Conservation (phyloP, 1,140 invertebrate genomes). For the Cherax destructor region DNA sequence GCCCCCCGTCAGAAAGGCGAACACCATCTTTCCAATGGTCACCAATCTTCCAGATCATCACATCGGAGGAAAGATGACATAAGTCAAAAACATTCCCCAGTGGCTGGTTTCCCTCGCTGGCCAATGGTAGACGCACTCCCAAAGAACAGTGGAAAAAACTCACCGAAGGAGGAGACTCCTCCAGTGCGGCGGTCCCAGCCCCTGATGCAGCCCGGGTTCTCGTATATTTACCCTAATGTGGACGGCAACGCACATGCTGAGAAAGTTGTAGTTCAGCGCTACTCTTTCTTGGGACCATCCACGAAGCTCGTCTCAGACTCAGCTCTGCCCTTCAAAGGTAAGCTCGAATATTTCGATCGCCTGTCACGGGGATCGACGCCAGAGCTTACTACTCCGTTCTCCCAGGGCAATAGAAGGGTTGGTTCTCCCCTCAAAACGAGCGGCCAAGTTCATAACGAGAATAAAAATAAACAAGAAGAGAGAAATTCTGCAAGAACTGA, state of each 20-base stretch:
- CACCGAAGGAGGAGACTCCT: neutral
- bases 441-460: neutral
- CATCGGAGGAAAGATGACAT: neutral
- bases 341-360: conserved; percentile 53
- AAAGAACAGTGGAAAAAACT: neutral
- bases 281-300: conserved; percentile 3
- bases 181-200: conserved; percentile 29
- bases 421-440: neutral
- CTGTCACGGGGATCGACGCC: conserved; percentile 47
- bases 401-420: neutral
- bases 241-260: conserved; percentile 12
- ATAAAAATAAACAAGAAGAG: neutral
- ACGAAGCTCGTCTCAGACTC: neutral
- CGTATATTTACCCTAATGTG: conserved; percentile 59
- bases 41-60: neutral
- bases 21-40: neutral
- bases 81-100: neutral
- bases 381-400: conserved; percentile 26
- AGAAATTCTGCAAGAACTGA: neutral
- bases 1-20: neutral
- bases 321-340: conserved; percentile 56
- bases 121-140: neutral
- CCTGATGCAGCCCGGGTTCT: conserved; percentile 46
- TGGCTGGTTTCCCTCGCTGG: neutral
- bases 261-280: conserved; percentile 17